Base-by-base conservation (phyloP, 2,888 invertebrate genomes). In the Troglohyphantes excavatus region DNA sequence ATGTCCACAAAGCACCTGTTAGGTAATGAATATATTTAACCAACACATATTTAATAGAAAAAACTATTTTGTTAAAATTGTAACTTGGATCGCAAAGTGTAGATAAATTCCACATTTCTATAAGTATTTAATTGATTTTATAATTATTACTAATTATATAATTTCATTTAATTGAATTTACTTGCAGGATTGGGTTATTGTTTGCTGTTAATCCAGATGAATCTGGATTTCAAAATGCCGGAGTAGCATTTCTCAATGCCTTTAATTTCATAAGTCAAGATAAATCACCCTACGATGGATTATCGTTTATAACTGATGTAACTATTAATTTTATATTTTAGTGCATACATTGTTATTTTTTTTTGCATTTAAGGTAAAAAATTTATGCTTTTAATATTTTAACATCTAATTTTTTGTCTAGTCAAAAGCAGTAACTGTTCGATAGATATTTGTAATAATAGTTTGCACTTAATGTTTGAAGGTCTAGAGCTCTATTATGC, bases 191-290 rank as follows among this genome's bases (percentile, higher is more conserved):
- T 53, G 99, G 99, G 1, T 93, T 99, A 43, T 96, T 98, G 1
- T 96, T 99, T 92, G 95, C 96, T 53, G 95, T 95, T 3, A 95
- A 95, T 90, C 94, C 95, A 87, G 94, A 95, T 27, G 93, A 94
- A 67, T 94, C 94, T 1, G 96, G 96, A 0, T 93, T 95, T n/a
- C 94, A 95, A 1, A 96, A 96, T 93, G 95, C 97, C 0, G 96
- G 97, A 39, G 95, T 97, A 0, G 98, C 98, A 23, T 94, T 98
- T 89, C 95, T 97, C 11, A 96, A 97, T 92, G 97, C 98, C 0
- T 98, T 96, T 94, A 98, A 99, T 94, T 99, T 97, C 93, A 95
- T 98, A 13, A 95, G 96, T 0, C 96, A 97, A 93, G 95, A 96
- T 91, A 96, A 96, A 92, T 96, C 96, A 93, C 94, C 96, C 0